phyloP scores from a whole-genome alignment of 2,888 invertebrate genomes.

The Apamea monoglypha region DNA sequence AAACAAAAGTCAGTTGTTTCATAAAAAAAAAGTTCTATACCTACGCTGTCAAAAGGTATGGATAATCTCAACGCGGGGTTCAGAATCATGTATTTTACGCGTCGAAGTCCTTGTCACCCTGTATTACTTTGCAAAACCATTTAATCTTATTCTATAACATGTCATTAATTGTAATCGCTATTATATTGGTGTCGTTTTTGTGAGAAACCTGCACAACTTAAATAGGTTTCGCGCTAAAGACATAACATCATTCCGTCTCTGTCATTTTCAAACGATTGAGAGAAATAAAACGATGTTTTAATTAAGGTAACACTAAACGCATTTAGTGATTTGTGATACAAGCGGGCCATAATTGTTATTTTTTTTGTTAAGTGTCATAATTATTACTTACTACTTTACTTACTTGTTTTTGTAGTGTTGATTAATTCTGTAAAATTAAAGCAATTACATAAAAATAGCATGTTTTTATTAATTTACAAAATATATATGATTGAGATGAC shows the following conservation, averaged over 20 bases:
- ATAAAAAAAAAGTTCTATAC: too few species aligned
- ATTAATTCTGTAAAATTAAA: slow-evolving; percentile 20
- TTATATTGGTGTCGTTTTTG: background rate
- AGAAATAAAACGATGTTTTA: background rate
- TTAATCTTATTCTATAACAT: background rate
- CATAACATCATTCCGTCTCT: background rate
- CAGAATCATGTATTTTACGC: background rate
- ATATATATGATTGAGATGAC: background rate
- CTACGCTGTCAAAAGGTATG: too few species aligned
- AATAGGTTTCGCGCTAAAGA: background rate
- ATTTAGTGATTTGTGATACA: background rate
- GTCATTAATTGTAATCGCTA: background rate
- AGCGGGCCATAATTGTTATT: too few species aligned
- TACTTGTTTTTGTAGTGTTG: background rate
- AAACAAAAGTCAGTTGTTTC: too few species aligned
- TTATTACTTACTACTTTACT: background rate
- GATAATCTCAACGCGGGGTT: background rate
- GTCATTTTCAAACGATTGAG: background rate
- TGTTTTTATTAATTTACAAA: slow-evolving; percentile 2
- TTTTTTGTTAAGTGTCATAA: background rate
- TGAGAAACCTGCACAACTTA: background rate
- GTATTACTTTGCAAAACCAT: background rate
- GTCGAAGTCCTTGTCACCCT: background rate
- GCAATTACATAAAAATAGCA: background rate
- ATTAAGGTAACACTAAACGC: background rate